Base-by-base conservation (phyloP, 2,888 invertebrate genomes). In the Sesia apiformis region DNA sequence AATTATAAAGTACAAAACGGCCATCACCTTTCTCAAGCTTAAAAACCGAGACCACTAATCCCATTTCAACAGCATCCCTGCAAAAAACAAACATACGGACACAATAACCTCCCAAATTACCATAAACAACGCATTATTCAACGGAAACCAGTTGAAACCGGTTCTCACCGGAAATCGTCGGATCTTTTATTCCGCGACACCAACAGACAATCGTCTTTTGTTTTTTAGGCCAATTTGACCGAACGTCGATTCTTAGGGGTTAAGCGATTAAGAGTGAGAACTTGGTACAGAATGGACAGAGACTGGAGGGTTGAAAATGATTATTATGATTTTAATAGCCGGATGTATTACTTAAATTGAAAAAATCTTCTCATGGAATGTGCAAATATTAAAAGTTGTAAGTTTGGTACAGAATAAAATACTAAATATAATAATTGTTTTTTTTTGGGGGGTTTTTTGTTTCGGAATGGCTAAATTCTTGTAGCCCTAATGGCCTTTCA, bases 71-170 rank as follows among this genome's bases (percentile, higher is more conserved):
- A 85, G 84, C 85, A 79, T 84, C 85, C 78, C 69, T 55, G 78
- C 72, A 79, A 76, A 68, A 76, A 76, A 72, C 63, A 65, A 69
- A 70, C 69, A 72, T 64, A 60, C 67, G 66, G 64, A 64, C 69
- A 78, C 80, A 83, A 84, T 79, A 86, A 76, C 80, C 70, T 63
- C 67, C 80, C 72, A 87, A 86, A 89, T 89, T 89, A 88, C 87
- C 88, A 88, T 89, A 87, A 88, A 88, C 88, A 89, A 81, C 71
- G 74, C 82, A 85, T 86, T 84, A 86, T 78, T 76, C 76, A 63
- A 57, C 59, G 65, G 56, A 65, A 75, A 84, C 84, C 76, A 73
- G 84, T 80, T 68, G 8, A 60, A 72, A 81, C 86, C 75, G 73
- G 86, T 85, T 84, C 57, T 57, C 62, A 71, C 78, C 80, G 85